Evolutionary conservation across 2,113 vertebrate species (phyloP).

Genomic region (Neodontobutis hainanensis): DNA sequence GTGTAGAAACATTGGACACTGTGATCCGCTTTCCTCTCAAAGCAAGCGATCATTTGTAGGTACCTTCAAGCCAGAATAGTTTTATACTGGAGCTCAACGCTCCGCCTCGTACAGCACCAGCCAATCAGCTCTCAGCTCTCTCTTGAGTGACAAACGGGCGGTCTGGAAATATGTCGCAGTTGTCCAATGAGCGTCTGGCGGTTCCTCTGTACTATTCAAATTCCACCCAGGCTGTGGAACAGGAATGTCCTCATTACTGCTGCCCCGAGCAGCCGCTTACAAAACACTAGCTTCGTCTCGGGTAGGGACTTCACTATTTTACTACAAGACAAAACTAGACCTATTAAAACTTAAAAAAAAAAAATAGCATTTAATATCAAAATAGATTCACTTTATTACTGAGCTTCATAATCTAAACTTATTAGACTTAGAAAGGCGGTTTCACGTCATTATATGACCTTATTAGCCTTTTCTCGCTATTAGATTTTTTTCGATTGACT

Average conservation of each 20-base stretch:
- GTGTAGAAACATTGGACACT: slow-evolving; percentile 72
- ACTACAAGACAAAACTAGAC: too few relatives aligned
- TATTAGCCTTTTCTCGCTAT: too few relatives aligned
- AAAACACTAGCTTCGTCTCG: background rate
- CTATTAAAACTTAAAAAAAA: too few relatives aligned
- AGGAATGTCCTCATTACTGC: slow-evolving; percentile 77
- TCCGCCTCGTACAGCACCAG: slow-evolving; percentile 36
- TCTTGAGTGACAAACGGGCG: slow-evolving; percentile 73
- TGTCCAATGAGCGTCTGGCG: slow-evolving; percentile 83
- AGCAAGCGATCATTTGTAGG: slow-evolving; percentile 80
- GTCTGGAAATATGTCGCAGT: slow-evolving; percentile 51
- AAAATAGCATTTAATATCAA: too few relatives aligned
- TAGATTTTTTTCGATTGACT: too few relatives aligned
- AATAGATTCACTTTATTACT: too few relatives aligned
- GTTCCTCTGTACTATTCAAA: slow-evolving; percentile 82
- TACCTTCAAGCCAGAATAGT: slow-evolving; percentile 65
- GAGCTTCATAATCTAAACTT: too few relatives aligned
- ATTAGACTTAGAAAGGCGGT: too few relatives aligned
- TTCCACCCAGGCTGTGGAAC: slow-evolving; percentile 77
- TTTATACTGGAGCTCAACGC: slow-evolving; percentile 65
- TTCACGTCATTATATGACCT: too few relatives aligned
- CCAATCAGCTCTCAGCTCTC: slow-evolving; percentile 67
- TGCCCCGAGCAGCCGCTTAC: slow-evolving; percentile 19
- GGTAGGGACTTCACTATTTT: background rate
- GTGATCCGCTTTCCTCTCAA: slow-evolving; percentile 40